phyloP scores from a whole-genome alignment of 2,113 vertebrate genomes.

The Podarcis muralis region DNA sequence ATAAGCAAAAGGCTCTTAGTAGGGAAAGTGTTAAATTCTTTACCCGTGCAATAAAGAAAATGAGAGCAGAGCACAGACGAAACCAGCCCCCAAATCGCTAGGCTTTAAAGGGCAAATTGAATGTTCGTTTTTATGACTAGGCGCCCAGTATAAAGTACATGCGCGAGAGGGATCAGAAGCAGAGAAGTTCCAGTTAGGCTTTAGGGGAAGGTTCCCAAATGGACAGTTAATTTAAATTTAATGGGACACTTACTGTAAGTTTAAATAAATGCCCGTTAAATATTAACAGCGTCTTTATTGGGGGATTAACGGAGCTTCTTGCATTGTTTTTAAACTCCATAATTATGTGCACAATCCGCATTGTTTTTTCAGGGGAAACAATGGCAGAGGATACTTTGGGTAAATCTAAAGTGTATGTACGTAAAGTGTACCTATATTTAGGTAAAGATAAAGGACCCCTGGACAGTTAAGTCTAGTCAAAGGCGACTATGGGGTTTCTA shows the following conservation, averaged over 20 bases:
- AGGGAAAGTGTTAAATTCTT: conserved; percentile 36
- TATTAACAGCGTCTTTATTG: conserved; percentile 72
- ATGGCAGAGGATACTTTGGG: neutral
- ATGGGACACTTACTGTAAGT: conserved; percentile 71
- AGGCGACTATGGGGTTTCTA: too few relatives aligned
- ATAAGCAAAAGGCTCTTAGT: neutral
- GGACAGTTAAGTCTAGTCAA: too few relatives aligned
- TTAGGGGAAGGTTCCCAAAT: conserved; percentile 72
- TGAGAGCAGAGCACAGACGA: neutral
- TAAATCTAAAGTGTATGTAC: neutral
- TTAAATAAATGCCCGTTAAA: conserved; percentile 78
- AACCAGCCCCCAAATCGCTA: conserved; percentile 20
- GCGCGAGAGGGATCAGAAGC: conserved; percentile 29
- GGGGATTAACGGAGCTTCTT: conserved; percentile 64
- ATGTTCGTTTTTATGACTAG: conserved; percentile 54
- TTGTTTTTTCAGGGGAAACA: neutral
- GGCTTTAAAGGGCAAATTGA: conserved; percentile 60
- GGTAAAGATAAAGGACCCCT: neutral
- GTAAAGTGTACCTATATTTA: neutral
- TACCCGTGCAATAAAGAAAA: neutral
- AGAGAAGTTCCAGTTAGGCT: conserved; percentile 49
- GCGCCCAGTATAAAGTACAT: conserved; percentile 32
- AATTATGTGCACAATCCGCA: conserved; percentile 31
- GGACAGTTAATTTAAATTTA: conserved; percentile 72
- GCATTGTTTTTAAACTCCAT: conserved; percentile 16